Conservation (phyloP, 2,888 invertebrate species). For the Diarsia brunnea region DNA sequence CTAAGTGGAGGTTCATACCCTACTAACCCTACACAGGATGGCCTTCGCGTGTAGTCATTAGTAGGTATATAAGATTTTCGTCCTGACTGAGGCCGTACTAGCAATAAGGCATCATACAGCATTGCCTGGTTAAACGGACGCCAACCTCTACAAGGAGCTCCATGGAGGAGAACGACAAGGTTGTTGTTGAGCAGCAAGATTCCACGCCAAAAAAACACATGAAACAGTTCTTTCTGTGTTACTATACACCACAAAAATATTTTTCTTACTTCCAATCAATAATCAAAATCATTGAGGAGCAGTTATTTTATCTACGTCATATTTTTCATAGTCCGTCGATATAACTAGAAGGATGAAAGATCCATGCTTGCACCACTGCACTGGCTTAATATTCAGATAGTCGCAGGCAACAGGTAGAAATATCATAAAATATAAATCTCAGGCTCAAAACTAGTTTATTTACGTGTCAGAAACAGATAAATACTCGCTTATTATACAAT, state of each 20-base stretch:
- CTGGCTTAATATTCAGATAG: not conserved
- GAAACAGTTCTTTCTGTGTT: not conserved
- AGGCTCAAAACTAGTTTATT: slow-evolving; percentile 21
- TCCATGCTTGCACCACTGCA: not conserved
- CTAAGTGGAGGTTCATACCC: not conserved
- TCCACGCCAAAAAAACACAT: not conserved
- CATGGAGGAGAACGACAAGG: too few relatives aligned
- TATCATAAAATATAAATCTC: slow-evolving; percentile 18
- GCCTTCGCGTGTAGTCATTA: not conserved
- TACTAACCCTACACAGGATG: not conserved
- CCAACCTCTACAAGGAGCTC: too few relatives aligned
- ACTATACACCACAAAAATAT: not conserved
- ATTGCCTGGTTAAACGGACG: not conserved
- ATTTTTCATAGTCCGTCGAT: not conserved
- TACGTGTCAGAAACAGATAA: slow-evolving; percentile 35
- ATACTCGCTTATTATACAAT: slow-evolving; percentile 58
- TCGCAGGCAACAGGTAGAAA: not conserved
- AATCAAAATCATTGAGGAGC: not conserved
- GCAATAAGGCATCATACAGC: not conserved
- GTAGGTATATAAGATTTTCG: not conserved
- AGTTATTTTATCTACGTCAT: not conserved
- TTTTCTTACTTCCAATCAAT: too few relatives aligned
- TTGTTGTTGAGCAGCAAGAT: not conserved
- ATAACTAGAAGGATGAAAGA: not conserved
- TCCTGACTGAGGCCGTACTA: not conserved